phyloP scores from a whole-genome alignment of 2,888 invertebrate genomes.

The Pandemis cinnamomeana region DNA sequence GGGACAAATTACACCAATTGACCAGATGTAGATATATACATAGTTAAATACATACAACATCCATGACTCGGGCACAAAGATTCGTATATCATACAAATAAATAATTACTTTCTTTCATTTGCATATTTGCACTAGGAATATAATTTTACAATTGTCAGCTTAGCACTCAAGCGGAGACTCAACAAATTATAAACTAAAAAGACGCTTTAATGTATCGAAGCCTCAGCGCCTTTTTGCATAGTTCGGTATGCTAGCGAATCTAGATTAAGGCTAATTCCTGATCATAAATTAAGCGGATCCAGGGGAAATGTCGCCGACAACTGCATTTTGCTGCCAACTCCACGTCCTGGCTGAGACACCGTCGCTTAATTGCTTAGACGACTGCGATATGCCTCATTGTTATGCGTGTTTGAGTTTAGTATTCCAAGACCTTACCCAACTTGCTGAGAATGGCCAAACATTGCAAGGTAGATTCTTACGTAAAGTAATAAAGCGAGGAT shows the following conservation, averaged over 20 bases:
- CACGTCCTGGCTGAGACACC: constrained; percentile 30
- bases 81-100: no score
- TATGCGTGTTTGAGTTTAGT: constrained; percentile 38
- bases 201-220: not conserved
- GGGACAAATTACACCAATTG: no score
- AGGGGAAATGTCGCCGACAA: constrained; percentile 46
- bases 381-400: constrained; percentile 39
- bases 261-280: constrained; percentile 54
- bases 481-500: not conserved
- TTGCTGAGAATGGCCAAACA: not conserved
- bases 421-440: constrained; percentile 24
- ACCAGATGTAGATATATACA: no score
- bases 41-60: no score
- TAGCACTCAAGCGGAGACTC: not conserved
- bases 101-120: no score
- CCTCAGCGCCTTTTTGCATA: constrained; percentile 6
- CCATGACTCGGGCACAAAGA: no score
- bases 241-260: constrained; percentile 41
- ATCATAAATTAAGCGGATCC: constrained; percentile 60
- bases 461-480: not conserved
- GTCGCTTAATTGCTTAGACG: constrained; percentile 33
- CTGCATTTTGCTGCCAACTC: constrained; percentile 55
- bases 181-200: not conserved
- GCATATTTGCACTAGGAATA: no score
- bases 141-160: no score